Evolutionary conservation across 2,113 vertebrate species (phyloP), one percentile per base, ranked within the genome.

Genomic region (Mobula hypostoma): DNA sequence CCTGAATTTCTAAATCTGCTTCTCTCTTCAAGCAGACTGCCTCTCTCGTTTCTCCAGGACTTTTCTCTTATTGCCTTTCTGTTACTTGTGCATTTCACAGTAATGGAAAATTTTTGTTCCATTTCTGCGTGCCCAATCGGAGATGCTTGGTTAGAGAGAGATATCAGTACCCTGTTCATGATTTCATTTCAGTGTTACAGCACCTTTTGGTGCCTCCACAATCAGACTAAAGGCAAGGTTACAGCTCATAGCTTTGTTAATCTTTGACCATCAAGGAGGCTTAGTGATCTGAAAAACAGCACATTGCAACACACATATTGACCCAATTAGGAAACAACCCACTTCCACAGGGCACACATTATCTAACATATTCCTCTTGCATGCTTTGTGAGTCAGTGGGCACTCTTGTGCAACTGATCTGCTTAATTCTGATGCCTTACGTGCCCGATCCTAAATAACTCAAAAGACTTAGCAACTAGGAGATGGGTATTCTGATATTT

Each of bases 261-360:
- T 90, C 12, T 93, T 74, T 93, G 36, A 74, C 70, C 40, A 74
- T 74, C 36, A 74, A 56, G 36, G 32, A 27, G 70, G 9, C 36
- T 27, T 21, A 12, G 7, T 48, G 32, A 90, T 15, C 40, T 76
- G 68, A 93, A 93, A 74, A 93, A 74, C 56, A 93, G 11, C 85
- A 76, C 12, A 74, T 56, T 93, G 70, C 91, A 93, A 93, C 91
- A 74, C 5, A 21, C 24, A 32, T 93, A 93, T 56, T 11, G 91
- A 93, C 91, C 24, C 74, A 70, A 74, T 19, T 74, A 24, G 66
- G 91, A 93, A 93, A 74, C 24, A 24, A 15, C 36, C 48, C 61
- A 90, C n/a, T 56, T 74, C 66, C 36, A 74, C 17, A 29, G 24
- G 24, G 56, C 36, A 24, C 24, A 56, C 36, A 93, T 48, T 87